Evolutionary conservation across 2,888 invertebrate genomes (phyloP), one percentile per base, ranked within the genome.

Genomic region (Xanthorhoe spadicearia): DNA sequence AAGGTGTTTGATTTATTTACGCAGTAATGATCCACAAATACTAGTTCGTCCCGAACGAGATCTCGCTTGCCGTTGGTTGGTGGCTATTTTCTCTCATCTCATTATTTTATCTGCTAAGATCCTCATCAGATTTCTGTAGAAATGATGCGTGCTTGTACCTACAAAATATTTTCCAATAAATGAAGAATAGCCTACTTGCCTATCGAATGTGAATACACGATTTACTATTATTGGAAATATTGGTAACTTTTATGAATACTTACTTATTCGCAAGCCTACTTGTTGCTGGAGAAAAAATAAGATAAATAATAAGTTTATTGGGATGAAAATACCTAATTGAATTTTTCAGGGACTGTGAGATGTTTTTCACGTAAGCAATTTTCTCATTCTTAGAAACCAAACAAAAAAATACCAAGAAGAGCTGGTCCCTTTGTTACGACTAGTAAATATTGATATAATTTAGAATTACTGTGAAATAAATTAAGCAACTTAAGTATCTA

Each of bases 241-340:
- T 38, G n/a, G 15, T 46, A n/a, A 19, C 19, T 50, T 23, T 19
- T 23, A 18, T 50, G 46, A 50, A 50, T 10, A 50, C 10, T 9
- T 50, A 49, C 17, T 19, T 50, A 23, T 19, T 3, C 18, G 13
- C 6, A 46, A 7, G 46, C n/a, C 5, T 46, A 46, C 15, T 46
- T 46, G 15, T 46, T 46, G 46, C 46, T 46, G 13, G 49, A 49
- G 8, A 1, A 1, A 8, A 17, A 8, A 49, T 5, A n/a, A n/a
- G n/a, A n/a, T n/a, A n/a, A 49, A 49, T 17, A 49, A 50, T 19
- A 50, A 50, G 50, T 10, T 19, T 55, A 55, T 55, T 23, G 55
- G 43, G 7, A 35, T 55, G 55, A n/a, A 43, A 55, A 55, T n/a
- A n/a, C n/a, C n/a, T 46, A 46, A 43, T 50, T 4, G 50, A 23